These are phyloP conservation scores for Diloba caeruleocephala DNA, from an alignment of 2,888 invertebrate genomes.

Conservation along the genomic window DNA sequence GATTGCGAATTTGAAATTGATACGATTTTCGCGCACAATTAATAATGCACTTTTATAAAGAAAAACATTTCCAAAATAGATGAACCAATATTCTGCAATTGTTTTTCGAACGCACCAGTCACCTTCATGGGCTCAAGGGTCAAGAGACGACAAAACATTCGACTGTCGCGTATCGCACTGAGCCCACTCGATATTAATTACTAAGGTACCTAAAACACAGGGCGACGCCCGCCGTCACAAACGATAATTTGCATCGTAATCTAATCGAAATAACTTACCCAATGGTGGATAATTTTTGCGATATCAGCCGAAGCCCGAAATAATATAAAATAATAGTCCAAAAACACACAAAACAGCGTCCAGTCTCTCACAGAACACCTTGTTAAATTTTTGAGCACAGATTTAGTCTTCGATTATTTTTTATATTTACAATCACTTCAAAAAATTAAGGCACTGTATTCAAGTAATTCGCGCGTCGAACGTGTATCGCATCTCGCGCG, in stretches of 20 bases:
- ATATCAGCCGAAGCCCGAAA: conserved; percentile 79
- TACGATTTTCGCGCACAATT: conserved; percentile 34
- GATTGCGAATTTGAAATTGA: not conserved
- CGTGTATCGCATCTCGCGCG: conserved; percentile 71
- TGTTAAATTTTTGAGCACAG: conserved; percentile 76
- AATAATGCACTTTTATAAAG: not conserved
- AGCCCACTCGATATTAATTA: conserved; percentile 66
- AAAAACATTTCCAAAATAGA: conserved; percentile 3
- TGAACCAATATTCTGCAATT: conserved; percentile 41
- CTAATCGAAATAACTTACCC: conserved; percentile 87
- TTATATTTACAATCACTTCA: conserved; percentile 64
- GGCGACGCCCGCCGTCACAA: conserved; percentile 69
- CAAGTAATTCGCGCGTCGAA: conserved; percentile 71
- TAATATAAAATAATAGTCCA: conserved; percentile 75
- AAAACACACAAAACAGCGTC: conserved; percentile 66
- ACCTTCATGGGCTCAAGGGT: conserved; percentile 61
- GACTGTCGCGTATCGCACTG: conserved; percentile 65
- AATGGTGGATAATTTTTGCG: conserved; percentile 87
- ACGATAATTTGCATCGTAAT: conserved; percentile 87
- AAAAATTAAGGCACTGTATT: conserved; percentile 73
- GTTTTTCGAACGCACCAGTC: conserved; percentile 49
- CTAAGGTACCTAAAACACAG: conserved; percentile 67
- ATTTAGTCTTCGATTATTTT: conserved; percentile 68
- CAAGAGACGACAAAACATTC: conserved; percentile 67
- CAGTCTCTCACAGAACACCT: conserved; percentile 81